Evolutionary conservation across 2,113 vertebrate genomes (phyloP).

Genomic region (Piaya cayana): DNA sequence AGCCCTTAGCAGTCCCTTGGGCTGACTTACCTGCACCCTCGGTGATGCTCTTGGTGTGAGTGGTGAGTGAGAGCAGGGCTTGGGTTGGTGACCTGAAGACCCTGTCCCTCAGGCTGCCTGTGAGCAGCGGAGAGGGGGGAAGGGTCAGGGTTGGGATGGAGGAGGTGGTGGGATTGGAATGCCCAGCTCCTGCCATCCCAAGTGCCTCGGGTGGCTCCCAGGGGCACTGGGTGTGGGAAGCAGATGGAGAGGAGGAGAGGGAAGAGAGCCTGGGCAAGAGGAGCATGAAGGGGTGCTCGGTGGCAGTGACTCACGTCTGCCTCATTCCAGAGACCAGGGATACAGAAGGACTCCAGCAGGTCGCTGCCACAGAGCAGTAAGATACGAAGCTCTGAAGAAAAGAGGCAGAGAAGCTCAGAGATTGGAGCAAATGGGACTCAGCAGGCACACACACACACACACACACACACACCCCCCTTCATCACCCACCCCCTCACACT

Average conservation of each 20-base stretch:
- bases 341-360: constrained; percentile 98
- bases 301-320: constrained; percentile 86
- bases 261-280: not conserved
- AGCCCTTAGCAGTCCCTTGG: not conserved
- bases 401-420: not conserved
- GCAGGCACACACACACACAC: too few species aligned
- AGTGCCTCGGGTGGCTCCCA: not conserved
- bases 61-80: not conserved
- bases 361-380: constrained; percentile 97
- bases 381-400: constrained; percentile 91
- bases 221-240: not conserved
- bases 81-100: not conserved
- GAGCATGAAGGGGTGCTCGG: not conserved
- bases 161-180: not conserved
- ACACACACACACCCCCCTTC: too few species aligned
- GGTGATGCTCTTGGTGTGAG: rapidly evolving
- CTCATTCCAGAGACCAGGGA: constrained; percentile 98
- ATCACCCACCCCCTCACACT: not conserved
- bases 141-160: not conserved
- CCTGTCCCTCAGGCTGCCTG: not conserved
- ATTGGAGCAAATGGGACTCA: not conserved
- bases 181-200: not conserved
- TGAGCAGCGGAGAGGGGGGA: not conserved
- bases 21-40: rapidly evolving
- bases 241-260: not conserved